Evolutionary conservation across 2,888 invertebrate genomes (phyloP), one percentile per base, ranked within the genome.

Genomic region (Drosophila borborema): DNA sequence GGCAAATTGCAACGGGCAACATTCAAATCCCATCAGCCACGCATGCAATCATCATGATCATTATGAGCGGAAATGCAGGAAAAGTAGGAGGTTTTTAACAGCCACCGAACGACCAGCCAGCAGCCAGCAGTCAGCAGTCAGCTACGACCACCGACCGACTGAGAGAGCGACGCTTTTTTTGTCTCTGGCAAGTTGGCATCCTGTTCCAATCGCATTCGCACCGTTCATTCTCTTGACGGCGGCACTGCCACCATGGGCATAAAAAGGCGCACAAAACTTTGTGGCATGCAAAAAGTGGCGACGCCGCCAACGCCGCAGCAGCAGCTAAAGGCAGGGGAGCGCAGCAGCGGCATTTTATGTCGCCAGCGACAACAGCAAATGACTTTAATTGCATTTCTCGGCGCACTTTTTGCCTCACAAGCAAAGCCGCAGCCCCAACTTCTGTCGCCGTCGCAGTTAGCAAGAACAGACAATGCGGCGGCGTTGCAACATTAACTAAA

Each of bases 331-430:
- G 45, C 74, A 51, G 64, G 60, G 61, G 64, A 70, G 53, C 41
- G 83, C 66, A 38, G 74, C 67, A 74, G 83, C 81, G 75, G 89
- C 87, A 87, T 89, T 86, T 86, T 89, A 90, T 87, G 90, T 87
- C 90, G 90, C 90, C 86, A 86, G 85, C 87, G 84, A 87, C 87
- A 87, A 73, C 85, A 82, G 89, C 90, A 89, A 91, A 91, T 88
- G 91, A 90, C 89, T 90, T 91, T 90, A 91, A 90, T 90, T 91
- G 91, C 90, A 91, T 91, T 91, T 91, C 91, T 90, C 90, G 77
- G 78, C 80, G 81, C 81, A 90, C 87, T 77, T 82, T 88, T 88
- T 82, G 83, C 72, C 61, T 54, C 63, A 40, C 53, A 59, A 43
- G 46, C 70, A 45, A 56, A 56, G 59, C 23, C 43, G 64, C 72